Conservation (phyloP, 2,113 vertebrate genomes). For the Clupea harengus region DNA sequence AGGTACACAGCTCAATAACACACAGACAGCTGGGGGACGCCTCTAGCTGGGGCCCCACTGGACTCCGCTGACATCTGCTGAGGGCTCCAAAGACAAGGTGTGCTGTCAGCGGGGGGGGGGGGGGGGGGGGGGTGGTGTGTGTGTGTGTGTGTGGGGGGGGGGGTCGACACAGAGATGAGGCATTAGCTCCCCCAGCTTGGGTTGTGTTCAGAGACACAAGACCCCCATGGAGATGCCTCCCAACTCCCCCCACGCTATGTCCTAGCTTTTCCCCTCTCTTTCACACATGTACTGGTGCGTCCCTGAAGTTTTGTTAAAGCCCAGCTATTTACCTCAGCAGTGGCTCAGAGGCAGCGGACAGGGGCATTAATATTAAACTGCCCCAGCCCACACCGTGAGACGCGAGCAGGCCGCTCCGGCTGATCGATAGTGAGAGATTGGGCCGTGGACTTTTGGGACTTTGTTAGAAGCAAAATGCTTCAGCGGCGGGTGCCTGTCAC, state of each 20-base stretch:
- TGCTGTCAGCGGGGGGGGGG: no score
- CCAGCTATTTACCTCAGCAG: constrained; percentile 76
- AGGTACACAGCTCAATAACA: constrained; percentile 66
- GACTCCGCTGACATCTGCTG: no score
- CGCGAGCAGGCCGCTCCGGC: constrained; percentile 33
- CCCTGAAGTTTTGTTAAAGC: constrained; percentile 80
- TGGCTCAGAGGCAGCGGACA: constrained; percentile 35
- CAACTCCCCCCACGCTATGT: background rate
- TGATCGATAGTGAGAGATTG: constrained; percentile 62
- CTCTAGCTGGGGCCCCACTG: constrained; percentile 44
- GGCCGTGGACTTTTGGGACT: constrained; percentile 69
- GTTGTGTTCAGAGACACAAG: constrained; percentile 20
- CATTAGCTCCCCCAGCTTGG: constrained; percentile 49
- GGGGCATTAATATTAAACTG: constrained; percentile 58
- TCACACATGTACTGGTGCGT: constrained; percentile 52
- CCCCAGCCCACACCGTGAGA: background rate
- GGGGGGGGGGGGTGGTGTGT: background rate
- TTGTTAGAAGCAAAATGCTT: constrained; percentile 44
- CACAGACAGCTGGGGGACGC: constrained; percentile 56
- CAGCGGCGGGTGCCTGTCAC: background rate
- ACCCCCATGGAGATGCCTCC: background rate
- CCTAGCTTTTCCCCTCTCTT: no score
- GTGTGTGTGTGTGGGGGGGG: no score
- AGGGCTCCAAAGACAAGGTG: no score
- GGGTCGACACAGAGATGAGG: constrained; percentile 59